Conservation (phyloP, 2,113 vertebrate species). For the Candoia aspera region DNA sequence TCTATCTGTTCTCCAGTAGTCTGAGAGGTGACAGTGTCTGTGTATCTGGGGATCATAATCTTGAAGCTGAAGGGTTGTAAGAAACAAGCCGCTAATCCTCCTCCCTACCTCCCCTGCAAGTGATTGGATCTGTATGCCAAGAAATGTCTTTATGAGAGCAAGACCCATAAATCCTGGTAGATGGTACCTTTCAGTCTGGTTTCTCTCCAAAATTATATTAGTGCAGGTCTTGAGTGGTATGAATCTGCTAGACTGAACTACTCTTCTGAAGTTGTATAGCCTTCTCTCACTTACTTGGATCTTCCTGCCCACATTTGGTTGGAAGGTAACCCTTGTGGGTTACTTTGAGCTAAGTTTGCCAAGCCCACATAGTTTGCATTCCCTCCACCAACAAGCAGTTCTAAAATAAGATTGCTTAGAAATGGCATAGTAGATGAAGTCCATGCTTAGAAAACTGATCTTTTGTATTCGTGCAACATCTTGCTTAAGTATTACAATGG, state of each 20-base stretch:
- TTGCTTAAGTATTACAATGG: not conserved
- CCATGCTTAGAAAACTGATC: not conserved
- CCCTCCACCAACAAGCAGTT: not conserved
- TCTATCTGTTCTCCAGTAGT: not conserved
- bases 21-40: not conserved
- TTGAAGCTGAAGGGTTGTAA: not conserved
- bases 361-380: conserved; percentile 12
- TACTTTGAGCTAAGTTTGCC: conserved; percentile 26
- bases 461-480: not conserved
- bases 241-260: too few species aligned
- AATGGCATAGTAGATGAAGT: not conserved
- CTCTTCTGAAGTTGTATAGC: not conserved
- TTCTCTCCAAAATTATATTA: not conserved
- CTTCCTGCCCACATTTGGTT: conserved; percentile 14
- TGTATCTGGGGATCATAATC: not conserved
- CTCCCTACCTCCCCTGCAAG: not conserved
- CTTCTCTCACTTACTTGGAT: not conserved
- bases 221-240: not conserved
- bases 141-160: conserved; percentile 34
- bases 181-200: not conserved
- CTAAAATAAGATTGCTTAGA: conserved; percentile 7
- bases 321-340: conserved; percentile 18
- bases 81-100: not conserved
- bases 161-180: not conserved
- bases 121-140: not conserved